Evolutionary conservation across 1,140 invertebrate genomes (phyloP).

Genomic region (Sarcophaga bullata): DNA sequence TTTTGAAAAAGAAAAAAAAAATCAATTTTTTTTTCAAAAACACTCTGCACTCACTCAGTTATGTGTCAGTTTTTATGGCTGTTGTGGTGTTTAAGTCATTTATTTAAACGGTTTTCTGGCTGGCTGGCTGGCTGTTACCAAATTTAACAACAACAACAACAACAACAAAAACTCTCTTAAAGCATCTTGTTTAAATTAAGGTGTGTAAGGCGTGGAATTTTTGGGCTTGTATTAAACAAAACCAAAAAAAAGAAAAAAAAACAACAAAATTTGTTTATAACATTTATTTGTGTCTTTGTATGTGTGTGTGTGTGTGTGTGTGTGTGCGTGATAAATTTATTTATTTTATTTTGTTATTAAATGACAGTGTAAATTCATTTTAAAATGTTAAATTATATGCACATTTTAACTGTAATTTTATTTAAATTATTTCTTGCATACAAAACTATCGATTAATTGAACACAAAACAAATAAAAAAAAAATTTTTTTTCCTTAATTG

Average conservation of each 20-base stretch:
- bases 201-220: slow-evolving; percentile 25
- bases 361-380: not conserved
- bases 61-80: not conserved
- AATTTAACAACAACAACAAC: not conserved
- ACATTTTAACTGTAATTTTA: no score
- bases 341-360: not conserved
- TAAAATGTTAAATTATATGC: not conserved
- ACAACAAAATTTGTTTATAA: no score
- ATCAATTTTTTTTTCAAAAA: not conserved
- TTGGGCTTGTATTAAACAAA: slow-evolving; percentile 21
- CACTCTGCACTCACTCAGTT: no score
- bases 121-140: not conserved
- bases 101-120: not conserved
- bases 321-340: no score
- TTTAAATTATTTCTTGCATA: no score
- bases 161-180: not conserved
- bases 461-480: no score
- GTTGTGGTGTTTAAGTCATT: not conserved
- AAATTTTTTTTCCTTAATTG: no score
- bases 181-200: not conserved
- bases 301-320: no score
- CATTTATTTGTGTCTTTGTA: no score
- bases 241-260: no score
- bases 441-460: no score
- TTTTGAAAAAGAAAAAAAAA: not conserved